These are phyloP conservation scores for Mylabris sibirica DNA, from an alignment of 2,888 invertebrate species.

Conservation along the genomic window DNA sequence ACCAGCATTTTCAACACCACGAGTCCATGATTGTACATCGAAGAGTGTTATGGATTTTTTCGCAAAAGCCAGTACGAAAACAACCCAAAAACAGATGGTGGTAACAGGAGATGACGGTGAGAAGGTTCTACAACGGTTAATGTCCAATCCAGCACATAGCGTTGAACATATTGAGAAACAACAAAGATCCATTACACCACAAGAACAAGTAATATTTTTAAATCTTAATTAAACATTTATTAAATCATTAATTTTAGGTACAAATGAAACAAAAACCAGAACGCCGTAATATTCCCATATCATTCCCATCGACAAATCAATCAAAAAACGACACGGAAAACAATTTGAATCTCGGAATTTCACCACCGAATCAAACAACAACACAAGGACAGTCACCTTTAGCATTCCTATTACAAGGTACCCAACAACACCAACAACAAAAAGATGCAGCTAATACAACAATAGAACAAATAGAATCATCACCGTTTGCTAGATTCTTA, in stretches of 20 bases:
- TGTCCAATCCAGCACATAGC: slow-evolving; percentile 84
- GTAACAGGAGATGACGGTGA: slow-evolving; percentile 56
- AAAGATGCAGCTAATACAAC: slow-evolving; percentile 30
- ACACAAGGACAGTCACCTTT: slow-evolving; percentile 43
- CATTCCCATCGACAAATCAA: slow-evolving; percentile 45
- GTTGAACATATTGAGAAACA: slow-evolving; percentile 90
- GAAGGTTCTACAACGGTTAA: slow-evolving; percentile 77
- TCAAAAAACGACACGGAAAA: slow-evolving; percentile 57
- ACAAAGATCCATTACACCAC: slow-evolving; percentile 79
- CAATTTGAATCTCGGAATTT: slow-evolving; percentile 65
- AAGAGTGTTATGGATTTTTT: slow-evolving; percentile 90
- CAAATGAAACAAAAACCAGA: slow-evolving; percentile 43
- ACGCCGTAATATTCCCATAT: slow-evolving; percentile 53
- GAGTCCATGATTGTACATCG: slow-evolving; percentile 75
- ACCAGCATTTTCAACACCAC: slow-evolving; percentile 59
- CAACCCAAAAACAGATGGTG: slow-evolving; percentile 63
- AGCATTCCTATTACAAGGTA: slow-evolving; percentile 51
- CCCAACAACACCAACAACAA: slow-evolving; percentile 31
- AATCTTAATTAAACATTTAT: background rate
- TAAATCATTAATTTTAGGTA: slow-evolving; percentile 15
- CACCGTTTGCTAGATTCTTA: slow-evolving; percentile 67
- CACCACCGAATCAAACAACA: slow-evolving; percentile 61
- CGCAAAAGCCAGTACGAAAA: slow-evolving; percentile 74
- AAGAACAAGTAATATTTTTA: slow-evolving; percentile 56
- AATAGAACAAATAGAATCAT: slow-evolving; percentile 51